phyloP scores from a whole-genome alignment of 2,113 vertebrate species.

The Ardeotis arabs region DNA sequence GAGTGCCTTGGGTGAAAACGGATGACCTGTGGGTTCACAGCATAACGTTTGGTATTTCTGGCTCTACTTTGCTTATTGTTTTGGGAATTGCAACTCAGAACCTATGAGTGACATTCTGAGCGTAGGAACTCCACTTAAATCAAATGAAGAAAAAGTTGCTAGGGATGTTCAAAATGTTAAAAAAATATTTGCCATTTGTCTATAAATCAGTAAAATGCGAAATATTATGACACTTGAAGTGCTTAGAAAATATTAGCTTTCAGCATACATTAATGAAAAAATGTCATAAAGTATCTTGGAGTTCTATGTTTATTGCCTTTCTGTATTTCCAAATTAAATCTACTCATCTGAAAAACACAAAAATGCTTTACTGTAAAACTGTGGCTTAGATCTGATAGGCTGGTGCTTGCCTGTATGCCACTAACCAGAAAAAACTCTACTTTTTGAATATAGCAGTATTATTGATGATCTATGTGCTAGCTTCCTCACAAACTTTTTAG shows the following conservation, averaged over 20 bases:
- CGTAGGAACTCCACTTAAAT: not conserved
- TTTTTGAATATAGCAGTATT: not conserved
- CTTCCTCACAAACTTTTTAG: not conserved
- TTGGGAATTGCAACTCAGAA: not conserved
- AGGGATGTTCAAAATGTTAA: not conserved
- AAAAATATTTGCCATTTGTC: not conserved
- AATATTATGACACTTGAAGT: not conserved
- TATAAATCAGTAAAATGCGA: not conserved
- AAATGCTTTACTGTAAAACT: not conserved
- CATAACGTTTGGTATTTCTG: not conserved
- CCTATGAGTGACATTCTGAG: not conserved
- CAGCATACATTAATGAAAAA: not conserved
- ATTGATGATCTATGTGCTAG: not conserved
- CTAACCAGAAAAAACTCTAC: not conserved
- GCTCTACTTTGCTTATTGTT: not conserved
- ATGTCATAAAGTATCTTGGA: not conserved
- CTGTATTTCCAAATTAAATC: slow-evolving; percentile 6
- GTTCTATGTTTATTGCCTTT: not conserved
- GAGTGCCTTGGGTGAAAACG: not conserved
- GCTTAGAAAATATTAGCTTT: not conserved
- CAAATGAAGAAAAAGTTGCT: not conserved
- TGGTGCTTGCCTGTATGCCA: not conserved
- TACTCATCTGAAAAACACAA: not conserved
- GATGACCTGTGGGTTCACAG: not conserved
- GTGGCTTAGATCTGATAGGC: not conserved